Base-by-base conservation (phyloP, 2,113 vertebrate species). In the Megaptera novaeangliae region DNA sequence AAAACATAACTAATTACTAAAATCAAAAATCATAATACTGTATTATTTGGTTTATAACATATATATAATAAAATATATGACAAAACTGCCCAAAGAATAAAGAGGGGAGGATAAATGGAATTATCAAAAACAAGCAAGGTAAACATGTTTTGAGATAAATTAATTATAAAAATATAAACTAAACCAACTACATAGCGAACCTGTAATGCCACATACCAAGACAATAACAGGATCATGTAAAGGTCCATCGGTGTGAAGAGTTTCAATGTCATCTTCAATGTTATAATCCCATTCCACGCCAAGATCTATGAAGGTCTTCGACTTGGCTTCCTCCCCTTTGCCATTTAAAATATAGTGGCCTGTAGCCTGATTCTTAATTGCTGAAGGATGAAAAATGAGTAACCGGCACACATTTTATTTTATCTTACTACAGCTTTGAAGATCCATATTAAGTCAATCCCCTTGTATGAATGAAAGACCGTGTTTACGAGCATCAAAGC, bases 321-420 rank as follows among this genome's bases (percentile, higher is more conserved):
- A 99, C 94, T 98, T 99, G n/a, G 99, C 98, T 89, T 99, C 99
- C 82, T 99, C 99, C 59, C 99, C 99, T 98, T 99, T 99, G 44
- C 99, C 99, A 0, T 99, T 99, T 88, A 99, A 99, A 77, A 99
- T 99, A 81, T 99, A 99, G 97, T 99, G 99, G 49, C 99, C 99
- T 0, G 99, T 99, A 0, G 99, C 99, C 97, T 99, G 99, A 98
- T 99, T 99, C 99, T 99, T 99, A 98, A 99, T 99, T 6, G 99
- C 99, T 99, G 98, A n/a, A 96, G 92, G 85, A 91, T 96, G 49
- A 0, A 94, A 97, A 94, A 98, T 68, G 44, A 97, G 77, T 29
- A 81, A 83, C 69, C 6, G 5, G 83, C 0, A 63, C 74, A 96
- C 46, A 95, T 88, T 72, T 96, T 27, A 5, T 63, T 72, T 6